phyloP scores from a whole-genome alignment of 2,888 invertebrate genomes.

The Chrysodeixis includens region DNA sequence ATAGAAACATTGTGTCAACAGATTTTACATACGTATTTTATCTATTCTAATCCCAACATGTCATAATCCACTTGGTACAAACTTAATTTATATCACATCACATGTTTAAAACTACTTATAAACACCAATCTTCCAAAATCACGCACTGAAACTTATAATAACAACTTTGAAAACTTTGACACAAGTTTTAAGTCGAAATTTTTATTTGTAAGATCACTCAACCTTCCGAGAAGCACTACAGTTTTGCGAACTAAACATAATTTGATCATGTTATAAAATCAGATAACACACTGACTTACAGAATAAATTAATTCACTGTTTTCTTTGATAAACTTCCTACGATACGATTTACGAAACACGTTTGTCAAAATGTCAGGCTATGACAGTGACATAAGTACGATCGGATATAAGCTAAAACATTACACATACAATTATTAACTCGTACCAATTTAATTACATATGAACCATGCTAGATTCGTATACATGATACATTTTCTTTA shows the following conservation, averaged over 20 bases:
- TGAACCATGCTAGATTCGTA: not conserved
- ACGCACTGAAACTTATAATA: constrained; percentile 32
- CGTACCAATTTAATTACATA: too few species aligned
- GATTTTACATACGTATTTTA: not conserved
- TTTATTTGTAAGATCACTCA: not conserved
- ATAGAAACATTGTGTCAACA: not conserved
- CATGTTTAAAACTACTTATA: constrained; percentile 18
- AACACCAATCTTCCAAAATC: constrained; percentile 27
- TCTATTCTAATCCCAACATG: not conserved
- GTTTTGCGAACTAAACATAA: constrained; percentile 34
- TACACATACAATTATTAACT: too few species aligned
- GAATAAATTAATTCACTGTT: constrained; percentile 37
- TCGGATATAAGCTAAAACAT: not conserved
- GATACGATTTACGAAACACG: constrained; percentile 39
- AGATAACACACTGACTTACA: constrained; percentile 25
- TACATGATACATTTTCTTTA: not conserved
- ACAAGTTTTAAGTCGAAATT: constrained; percentile 24
- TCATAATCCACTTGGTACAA: not conserved
- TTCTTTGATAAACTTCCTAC: constrained; percentile 41
- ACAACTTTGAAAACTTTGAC: constrained; percentile 32
- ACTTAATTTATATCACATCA: constrained; percentile 19
- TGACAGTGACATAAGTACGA: not conserved
- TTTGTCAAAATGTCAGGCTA: constrained; percentile 45
- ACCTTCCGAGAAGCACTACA: constrained; percentile 15
- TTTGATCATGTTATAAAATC: constrained; percentile 37